These are phyloP conservation scores for Chymomyza caudatula DNA, from an alignment of 2,888 invertebrate species.

Conservation along the genomic window DNA sequence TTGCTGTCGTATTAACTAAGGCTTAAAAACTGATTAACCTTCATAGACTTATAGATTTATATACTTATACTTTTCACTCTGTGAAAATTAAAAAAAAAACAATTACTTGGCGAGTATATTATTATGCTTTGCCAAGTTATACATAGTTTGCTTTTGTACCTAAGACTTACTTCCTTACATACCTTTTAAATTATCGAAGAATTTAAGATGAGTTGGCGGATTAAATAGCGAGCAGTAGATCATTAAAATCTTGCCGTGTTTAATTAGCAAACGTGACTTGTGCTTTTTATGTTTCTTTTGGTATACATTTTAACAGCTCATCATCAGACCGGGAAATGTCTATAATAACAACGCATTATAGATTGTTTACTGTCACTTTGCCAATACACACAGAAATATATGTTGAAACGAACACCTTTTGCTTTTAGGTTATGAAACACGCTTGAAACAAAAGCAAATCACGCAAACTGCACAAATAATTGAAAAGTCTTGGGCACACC, in stretches of 20 bases:
- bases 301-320: conserved; percentile 33
- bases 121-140: not conserved
- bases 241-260: not conserved
- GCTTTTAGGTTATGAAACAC: not conserved
- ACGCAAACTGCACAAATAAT: not conserved
- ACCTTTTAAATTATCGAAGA: not conserved
- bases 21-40: too few relatives aligned
- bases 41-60: too few relatives aligned
- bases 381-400: not conserved
- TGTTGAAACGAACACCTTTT: not conserved
- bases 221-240: not conserved
- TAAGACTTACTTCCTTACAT: not conserved
- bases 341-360: not conserved
- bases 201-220: not conserved
- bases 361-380: not conserved
- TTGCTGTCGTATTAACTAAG: too few relatives aligned
- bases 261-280: not conserved
- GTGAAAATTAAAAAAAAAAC: too few relatives aligned
- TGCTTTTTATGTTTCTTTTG: not conserved
- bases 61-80: not conserved
- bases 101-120: too few relatives aligned
- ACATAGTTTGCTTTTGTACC: not conserved
- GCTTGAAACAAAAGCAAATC: not conserved
- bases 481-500: not conserved
- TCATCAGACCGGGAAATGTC: conserved; percentile 13